Evolutionary conservation across 2,113 vertebrate species (phyloP).

Genomic region (Lycocorax pyrrhopterus): DNA sequence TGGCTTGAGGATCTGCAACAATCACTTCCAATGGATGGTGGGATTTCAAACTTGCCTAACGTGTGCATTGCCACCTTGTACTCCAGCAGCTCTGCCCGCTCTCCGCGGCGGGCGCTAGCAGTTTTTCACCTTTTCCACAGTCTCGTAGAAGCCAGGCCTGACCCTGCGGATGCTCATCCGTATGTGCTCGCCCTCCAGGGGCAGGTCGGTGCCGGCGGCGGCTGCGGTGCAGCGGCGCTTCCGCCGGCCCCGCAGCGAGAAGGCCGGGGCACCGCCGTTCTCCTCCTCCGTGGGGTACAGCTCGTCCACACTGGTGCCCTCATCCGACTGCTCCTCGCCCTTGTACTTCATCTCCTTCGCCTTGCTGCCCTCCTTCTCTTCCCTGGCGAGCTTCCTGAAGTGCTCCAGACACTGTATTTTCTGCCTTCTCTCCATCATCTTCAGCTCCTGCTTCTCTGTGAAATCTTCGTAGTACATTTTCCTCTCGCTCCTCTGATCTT

Average conservation of each 20-base stretch:
- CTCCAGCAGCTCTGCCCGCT: slow-evolving; percentile 42
- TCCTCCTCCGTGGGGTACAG: background rate
- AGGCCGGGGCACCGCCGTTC: background rate
- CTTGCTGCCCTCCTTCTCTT: slow-evolving; percentile 52
- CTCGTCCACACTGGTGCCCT: slow-evolving; percentile 48
- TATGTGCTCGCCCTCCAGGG: slow-evolving; percentile 62
- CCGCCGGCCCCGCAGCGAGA: slow-evolving; percentile 53
- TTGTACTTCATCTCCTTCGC: background rate
- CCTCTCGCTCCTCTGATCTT: slow-evolving; percentile 62
- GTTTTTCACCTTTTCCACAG: slow-evolving; percentile 67
- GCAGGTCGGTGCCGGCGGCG: background rate
- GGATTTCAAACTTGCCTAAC: slow-evolving; percentile 55
- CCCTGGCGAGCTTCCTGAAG: slow-evolving; percentile 61
- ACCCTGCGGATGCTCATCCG: slow-evolving; percentile 68
- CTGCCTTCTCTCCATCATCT: slow-evolving; percentile 61
- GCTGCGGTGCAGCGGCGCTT: slow-evolving; percentile 11
- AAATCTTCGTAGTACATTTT: slow-evolving; percentile 67
- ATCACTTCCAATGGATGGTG: slow-evolving; percentile 33
- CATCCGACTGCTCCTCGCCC: slow-evolving; percentile 15
- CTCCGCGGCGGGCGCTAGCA: background rate
- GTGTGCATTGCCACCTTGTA: slow-evolving; percentile 28
- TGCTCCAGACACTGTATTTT: slow-evolving; percentile 64
- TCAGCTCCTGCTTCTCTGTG: slow-evolving; percentile 59
- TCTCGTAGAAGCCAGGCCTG: slow-evolving; percentile 68
- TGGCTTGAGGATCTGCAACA: slow-evolving; percentile 37